Percentiles rank a stretch among this genome's conserved stretches.
Evolutionary conservation across 2,113 vertebrate species (phyloP).

Genomic region (Chunga burmeisteri): DNA sequence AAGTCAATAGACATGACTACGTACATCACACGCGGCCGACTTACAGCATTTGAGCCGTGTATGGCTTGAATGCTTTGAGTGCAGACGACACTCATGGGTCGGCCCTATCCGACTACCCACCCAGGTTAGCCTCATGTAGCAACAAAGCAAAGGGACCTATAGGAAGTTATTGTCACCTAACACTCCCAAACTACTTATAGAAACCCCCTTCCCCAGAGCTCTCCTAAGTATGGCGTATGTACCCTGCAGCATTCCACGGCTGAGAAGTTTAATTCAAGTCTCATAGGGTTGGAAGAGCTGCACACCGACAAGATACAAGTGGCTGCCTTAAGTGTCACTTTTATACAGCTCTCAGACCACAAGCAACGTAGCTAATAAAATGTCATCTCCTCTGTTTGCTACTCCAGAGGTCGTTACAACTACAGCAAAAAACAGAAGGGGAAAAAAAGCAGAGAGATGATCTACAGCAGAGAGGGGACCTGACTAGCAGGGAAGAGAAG

Average conservation of each 20-base stretch:
- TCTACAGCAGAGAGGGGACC: background rate
- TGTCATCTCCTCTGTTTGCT: background rate
- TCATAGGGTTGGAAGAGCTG: background rate
- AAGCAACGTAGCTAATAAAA: background rate
- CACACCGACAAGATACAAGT: background rate
- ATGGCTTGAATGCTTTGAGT: background rate
- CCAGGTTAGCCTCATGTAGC: background rate
- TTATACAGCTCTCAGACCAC: background rate
- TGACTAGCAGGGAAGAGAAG: background rate
- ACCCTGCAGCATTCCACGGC: background rate
- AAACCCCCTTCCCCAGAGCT: background rate
- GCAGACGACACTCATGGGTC: background rate
- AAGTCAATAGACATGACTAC: background rate
- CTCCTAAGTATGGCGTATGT: background rate
- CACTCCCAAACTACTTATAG: rapidly evolving
- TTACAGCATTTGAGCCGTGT: rapidly evolving
- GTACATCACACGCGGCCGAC: background rate
- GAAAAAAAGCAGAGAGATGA: background rate
- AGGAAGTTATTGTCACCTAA: background rate
- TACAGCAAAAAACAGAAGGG: background rate
- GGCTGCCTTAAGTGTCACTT: background rate
- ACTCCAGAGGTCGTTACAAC: background rate
- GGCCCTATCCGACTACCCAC: background rate
- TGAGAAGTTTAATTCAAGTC: background rate
- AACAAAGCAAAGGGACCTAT: background rate